These are phyloP conservation scores for Sycophila sp. DNA, from an alignment of 1,140 invertebrate species.

Conservation along the genomic window DNA sequence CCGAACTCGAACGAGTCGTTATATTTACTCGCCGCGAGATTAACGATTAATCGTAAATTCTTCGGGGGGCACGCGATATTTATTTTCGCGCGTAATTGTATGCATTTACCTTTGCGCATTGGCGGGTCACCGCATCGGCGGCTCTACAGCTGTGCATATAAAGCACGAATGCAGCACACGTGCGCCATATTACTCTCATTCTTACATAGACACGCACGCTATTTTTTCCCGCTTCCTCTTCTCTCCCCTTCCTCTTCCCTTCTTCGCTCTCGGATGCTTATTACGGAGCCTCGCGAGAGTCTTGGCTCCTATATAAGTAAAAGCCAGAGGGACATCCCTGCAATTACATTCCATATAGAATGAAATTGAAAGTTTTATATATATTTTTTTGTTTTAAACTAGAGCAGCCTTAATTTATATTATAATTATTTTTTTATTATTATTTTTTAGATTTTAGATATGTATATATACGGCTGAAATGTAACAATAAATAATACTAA, in stretches of 20 bases:
- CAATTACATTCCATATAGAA: neutral
- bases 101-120: neutral
- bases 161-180: neutral
- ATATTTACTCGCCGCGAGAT: too few relatives aligned
- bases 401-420: neutral
- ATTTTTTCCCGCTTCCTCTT: neutral
- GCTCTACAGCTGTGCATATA: neutral
- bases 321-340: neutral
- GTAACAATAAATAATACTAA: too few relatives aligned
- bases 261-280: too few relatives aligned
- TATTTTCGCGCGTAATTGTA: neutral
- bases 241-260: neutral
- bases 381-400: neutral
- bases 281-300: neutral
- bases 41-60: too few relatives aligned
- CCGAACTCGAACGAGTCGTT: too few relatives aligned
- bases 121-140: neutral
- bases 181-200: neutral
- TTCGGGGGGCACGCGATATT: too few relatives aligned
- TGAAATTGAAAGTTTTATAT: slow-evolving; percentile 5
- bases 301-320: too few relatives aligned
- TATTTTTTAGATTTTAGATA: neutral
- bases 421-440: too few relatives aligned
- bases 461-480: neutral
- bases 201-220: neutral